phyloP scores from a whole-genome alignment of 2,113 vertebrate genomes.

The Neotoma lepida region DNA sequence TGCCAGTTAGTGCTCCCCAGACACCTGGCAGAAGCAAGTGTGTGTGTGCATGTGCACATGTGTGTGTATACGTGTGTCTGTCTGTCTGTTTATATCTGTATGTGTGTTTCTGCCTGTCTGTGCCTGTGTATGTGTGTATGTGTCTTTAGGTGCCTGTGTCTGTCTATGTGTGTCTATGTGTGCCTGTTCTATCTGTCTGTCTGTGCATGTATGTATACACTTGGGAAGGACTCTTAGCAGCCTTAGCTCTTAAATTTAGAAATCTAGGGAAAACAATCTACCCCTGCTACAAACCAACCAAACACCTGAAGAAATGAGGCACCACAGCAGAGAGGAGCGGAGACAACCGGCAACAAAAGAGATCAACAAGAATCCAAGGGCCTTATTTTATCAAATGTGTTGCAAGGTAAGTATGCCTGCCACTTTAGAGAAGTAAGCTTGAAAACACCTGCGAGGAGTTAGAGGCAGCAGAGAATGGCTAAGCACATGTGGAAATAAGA shows the following conservation, averaged over 20 bases:
- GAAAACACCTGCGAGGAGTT: neutral
- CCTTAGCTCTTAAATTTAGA: neutral
- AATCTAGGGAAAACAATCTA: neutral
- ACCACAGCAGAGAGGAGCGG: neutral
- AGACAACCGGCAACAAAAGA: neutral
- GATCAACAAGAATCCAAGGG: neutral
- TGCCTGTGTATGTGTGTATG: neutral
- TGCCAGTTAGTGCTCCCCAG: neutral
- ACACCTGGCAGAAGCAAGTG: neutral
- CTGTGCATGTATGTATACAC: neutral
- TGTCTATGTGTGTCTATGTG: neutral
- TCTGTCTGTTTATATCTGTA: neutral
- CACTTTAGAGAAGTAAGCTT: neutral
- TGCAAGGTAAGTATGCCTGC: neutral
- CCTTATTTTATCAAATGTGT: neutral
- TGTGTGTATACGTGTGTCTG: neutral
- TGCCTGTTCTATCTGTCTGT: neutral
- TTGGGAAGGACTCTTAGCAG: neutral
- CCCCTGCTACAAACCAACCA: neutral
- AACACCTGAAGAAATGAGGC: neutral
- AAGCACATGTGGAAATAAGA: neutral
- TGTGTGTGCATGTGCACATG: neutral
- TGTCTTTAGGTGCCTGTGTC: neutral
- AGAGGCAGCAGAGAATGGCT: slow-evolving; percentile 20
- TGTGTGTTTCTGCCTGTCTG: neutral